Evolutionary conservation across 2,113 vertebrate species (phyloP).

Genomic region (Coreoperca whiteheadi): DNA sequence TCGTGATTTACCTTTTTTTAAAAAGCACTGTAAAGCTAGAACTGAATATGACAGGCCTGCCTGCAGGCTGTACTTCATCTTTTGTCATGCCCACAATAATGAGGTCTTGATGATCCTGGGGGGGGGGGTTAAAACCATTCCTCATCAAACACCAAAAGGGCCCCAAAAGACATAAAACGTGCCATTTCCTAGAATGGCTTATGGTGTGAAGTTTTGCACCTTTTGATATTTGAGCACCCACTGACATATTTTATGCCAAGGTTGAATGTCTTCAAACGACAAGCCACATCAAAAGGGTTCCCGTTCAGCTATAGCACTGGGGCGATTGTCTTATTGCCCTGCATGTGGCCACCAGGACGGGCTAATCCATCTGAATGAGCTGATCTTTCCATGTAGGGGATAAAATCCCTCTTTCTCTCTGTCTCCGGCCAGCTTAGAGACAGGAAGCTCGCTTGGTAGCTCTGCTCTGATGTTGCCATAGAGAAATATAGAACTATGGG

Average conservation of each 20-base stretch:
- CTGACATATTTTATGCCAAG: slow-evolving; percentile 59
- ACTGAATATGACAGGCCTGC: slow-evolving; percentile 53
- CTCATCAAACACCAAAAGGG: slow-evolving; percentile 59
- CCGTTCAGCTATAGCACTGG: slow-evolving; percentile 31
- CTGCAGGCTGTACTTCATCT: slow-evolving; percentile 61
- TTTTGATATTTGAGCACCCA: slow-evolving; percentile 73
- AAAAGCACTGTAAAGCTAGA: slow-evolving; percentile 43
- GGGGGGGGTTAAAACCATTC: slow-evolving; percentile 23
- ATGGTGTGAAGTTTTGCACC: slow-evolving; percentile 63
- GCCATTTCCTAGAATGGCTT: slow-evolving; percentile 62
- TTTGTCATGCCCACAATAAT: slow-evolving; percentile 64
- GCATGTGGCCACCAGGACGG: slow-evolving; percentile 63
- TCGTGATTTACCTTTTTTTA: slow-evolving; percentile 40
- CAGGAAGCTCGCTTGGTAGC: slow-evolving; percentile 58
- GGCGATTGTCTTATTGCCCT: slow-evolving; percentile 50
- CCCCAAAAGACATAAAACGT: slow-evolving; percentile 49
- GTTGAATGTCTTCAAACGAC: slow-evolving; percentile 54
- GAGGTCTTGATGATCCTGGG: slow-evolving; percentile 48
- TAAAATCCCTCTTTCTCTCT: slow-evolving; percentile 44
- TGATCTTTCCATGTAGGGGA: slow-evolving; percentile 61
- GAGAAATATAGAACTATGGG: slow-evolving; percentile 58
- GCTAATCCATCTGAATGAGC: slow-evolving; percentile 71
- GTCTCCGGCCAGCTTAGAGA: slow-evolving; percentile 56
- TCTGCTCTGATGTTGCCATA: slow-evolving; percentile 62
- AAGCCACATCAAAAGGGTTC: slow-evolving; percentile 70